Base-by-base conservation (phyloP, 2,888 invertebrate species). In the Polymixis lichenea region DNA sequence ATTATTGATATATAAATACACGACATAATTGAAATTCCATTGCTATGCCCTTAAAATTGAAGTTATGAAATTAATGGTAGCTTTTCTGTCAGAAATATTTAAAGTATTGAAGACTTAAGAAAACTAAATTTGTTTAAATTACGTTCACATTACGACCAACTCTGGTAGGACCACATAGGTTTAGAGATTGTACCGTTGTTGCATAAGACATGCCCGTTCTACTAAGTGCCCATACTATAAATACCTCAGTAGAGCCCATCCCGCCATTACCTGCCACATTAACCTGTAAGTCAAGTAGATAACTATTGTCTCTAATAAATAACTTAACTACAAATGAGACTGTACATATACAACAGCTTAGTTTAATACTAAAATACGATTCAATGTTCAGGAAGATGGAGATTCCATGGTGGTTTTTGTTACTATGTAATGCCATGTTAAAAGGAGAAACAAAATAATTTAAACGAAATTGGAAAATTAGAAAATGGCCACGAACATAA, bases 201-300 rank as follows among this genome's bases (percentile, higher is more conserved):
- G 51, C 82, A 32, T 61, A 60, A 82, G n/a, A 49, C 32, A 55
- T 25, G 65, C 11, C n/a, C 51, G 56, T 58, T 46, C 46, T 51
- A 32, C 49, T 49, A 46, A 69, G 60, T 38, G 49, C 55, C 77
- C 77, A 56, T 82, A 69, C 68, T 56, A 38, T 32, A 60, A 53
- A 82, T 70, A 43, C 38, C 53, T 19, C 13, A 17, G 28, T n/a
- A 17, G 8, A n/a, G 77, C 56, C 70, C 62, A 28, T 53, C 49
- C 58, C 8, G 60, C 25, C 49, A 51, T 28, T 64, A 69, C 53
- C 19, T 22, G 17, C 58, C 53, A 43, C 46, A 82, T 38, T 53
- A n/a, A 71, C 56, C 56, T 46, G 19, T 22, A 8, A 46, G 32
- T 53, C 28, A 60, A 65, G 56, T 51, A 62, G 15, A 46, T 60